A percentile compares a stretch with the other conserved stretches of the same genome.
These are phyloP conservation scores for Pseudochirops cupreus DNA, from an alignment of 2,797 vertebrate genomes.

Conservation along the genomic window DNA sequence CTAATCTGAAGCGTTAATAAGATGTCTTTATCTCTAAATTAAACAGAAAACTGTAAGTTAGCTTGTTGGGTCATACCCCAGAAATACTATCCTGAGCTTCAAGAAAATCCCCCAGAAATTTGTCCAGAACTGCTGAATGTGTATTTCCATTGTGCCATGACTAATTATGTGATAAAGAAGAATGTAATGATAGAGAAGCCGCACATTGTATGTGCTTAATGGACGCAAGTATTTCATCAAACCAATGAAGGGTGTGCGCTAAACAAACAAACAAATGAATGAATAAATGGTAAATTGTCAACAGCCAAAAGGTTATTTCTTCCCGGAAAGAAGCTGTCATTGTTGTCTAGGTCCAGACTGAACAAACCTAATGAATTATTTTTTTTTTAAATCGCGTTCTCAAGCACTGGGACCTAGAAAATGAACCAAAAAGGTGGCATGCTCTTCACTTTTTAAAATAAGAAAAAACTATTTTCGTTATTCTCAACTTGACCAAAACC, in stretches of 20 bases:
- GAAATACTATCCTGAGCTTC: constrained; percentile 48
- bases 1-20: constrained; percentile 69
- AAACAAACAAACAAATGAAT: neutral
- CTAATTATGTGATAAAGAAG: constrained; percentile 35
- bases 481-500: neutral
- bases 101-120: constrained; percentile 51
- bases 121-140: constrained; percentile 27
- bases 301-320: neutral
- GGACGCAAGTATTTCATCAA: constrained; percentile 13
- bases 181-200: constrained; percentile 44
- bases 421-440: neutral
- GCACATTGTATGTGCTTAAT: constrained; percentile 7
- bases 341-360: neutral
- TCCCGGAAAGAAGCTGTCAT: constrained; percentile 7
- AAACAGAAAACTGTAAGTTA: constrained; percentile 57
- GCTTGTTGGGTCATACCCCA: constrained; percentile 36
- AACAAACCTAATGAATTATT: neutral
- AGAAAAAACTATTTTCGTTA: constrained; percentile 3
- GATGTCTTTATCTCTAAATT: constrained; percentile 60
- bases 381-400: constrained; percentile 14
- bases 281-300: neutral
- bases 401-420: neutral
- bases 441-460: neutral
- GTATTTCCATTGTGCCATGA: constrained; percentile 43
- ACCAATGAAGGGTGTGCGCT: neutral